Percentiles rank a stretch among this genome's conserved stretches.
phyloP scores from a whole-genome alignment of 2,113 vertebrate species.

The Engystomops pustulosus region DNA sequence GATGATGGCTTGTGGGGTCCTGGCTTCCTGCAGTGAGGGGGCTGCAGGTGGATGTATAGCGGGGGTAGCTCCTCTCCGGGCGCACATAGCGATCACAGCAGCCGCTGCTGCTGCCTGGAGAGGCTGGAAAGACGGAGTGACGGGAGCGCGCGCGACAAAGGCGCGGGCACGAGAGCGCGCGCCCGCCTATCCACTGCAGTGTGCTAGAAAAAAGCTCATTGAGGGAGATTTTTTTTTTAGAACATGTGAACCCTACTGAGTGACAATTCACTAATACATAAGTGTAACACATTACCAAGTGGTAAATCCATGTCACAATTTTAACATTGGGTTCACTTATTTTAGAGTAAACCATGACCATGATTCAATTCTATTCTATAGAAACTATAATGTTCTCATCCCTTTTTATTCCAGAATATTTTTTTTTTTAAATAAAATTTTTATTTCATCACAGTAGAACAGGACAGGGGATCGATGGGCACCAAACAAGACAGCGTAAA shows the following conservation, averaged over 20 bases:
- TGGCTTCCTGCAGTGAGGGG: conserved; percentile 7
- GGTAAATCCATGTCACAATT: too few species aligned
- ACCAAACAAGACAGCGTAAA: too few species aligned
- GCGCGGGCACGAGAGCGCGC: neutral
- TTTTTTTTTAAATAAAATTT: too few species aligned
- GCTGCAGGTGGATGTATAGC: conserved; percentile 46
- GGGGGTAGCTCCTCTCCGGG: conserved; percentile 22
- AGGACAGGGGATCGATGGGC: too few species aligned
- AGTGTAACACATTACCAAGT: too few species aligned
- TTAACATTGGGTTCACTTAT: too few species aligned
- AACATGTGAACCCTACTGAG: neutral
- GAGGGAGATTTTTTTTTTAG: neutral
- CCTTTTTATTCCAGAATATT: too few species aligned
- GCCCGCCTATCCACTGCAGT: neutral
- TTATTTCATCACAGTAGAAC: too few species aligned
- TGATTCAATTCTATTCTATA: too few species aligned
- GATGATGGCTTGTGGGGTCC: neutral
- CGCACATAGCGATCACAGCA: conserved; percentile 32
- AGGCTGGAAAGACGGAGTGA: conserved; percentile 2
- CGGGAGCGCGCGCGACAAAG: neutral
- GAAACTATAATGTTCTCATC: too few species aligned
- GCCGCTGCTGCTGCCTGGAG: conserved; percentile 28
- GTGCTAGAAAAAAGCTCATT: conserved; percentile 5
- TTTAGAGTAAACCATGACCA: too few species aligned
- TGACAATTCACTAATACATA: too few species aligned